Evolutionary conservation across 1,140 invertebrate species (phyloP), one percentile per base, ranked within the genome.

Genomic region (Heliothis subflexa): DNA sequence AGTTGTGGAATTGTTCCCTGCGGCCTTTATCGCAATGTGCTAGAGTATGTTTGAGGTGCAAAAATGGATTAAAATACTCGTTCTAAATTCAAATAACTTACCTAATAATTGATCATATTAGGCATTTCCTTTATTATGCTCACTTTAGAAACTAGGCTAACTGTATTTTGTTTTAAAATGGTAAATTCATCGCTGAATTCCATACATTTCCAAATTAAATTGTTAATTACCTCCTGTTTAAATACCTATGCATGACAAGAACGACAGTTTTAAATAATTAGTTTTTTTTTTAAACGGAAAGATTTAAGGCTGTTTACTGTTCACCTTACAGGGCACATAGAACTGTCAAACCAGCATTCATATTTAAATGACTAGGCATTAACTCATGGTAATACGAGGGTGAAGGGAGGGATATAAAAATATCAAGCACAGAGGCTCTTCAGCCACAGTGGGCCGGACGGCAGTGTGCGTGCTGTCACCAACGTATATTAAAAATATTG

Each of bases 351-450:
- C 83, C 83, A 86, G 86, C 87, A 90, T 91, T 92, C 88, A 93
- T 91, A 90, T 91, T 90, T 88, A 90, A 91, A 91, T 91, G 85
- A 86, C 85, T 86, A 82, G 16, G 88, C 90, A 88, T 91, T 93
- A 93, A 91, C 88, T 92, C 90, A 91, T 88, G 87, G 87, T 91
- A 90, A 89, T 90, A 88, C 90, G 88, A 85, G 89, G 25, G 50
- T 25, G 68, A 55, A 28, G 73, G 59, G 47, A 52, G 84, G 87
- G 87, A 87, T 86, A 91, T 93, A 93, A 93, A 93, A 93, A 91
- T 91, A 91, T 93, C 90, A 91, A 89, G 89, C 89, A 91, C 90
- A 91, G 88, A 79, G 71, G 52, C 80, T 78, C 74, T 62, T 81
- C 77, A 81, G 78, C 79, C 81, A 81, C 73, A 80, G 18, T 55